Conservation (phyloP, 2,888 invertebrate genomes). For the Coecobrya sp. region DNA sequence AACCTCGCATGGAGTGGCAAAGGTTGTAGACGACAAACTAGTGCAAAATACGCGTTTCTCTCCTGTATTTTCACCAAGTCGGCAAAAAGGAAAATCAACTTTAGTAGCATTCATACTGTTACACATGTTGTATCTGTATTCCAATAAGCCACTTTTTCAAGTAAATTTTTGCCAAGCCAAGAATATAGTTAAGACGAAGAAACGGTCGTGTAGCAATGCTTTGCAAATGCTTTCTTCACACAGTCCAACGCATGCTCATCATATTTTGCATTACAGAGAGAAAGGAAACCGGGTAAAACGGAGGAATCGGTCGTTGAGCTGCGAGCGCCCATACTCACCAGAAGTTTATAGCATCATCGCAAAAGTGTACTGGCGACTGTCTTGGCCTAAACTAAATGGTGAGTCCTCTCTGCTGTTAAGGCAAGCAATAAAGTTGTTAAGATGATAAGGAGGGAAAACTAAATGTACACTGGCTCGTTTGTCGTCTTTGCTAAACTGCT, state of each 20-base stretch:
- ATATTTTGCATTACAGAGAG: constrained; percentile 66
- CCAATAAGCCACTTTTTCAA: constrained; percentile 65
- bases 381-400: not conserved
- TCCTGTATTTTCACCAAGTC: constrained; percentile 56
- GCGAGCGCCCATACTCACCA: constrained; percentile 25
- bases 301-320: constrained; percentile 45
- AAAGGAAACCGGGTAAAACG: constrained; percentile 31
- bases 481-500: constrained; percentile 39
- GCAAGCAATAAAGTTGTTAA: constrained; percentile 25
- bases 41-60: constrained; percentile 55
- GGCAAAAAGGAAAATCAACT: constrained; percentile 52
- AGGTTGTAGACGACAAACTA: not conserved
- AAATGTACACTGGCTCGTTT: not conserved
- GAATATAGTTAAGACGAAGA: not conserved
- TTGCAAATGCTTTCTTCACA: not conserved
- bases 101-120: constrained; percentile 9
- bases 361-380: constrained; percentile 22
- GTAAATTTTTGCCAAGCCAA: constrained; percentile 23
- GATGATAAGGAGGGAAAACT: constrained; percentile 26
- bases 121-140: constrained; percentile 15
- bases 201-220: not conserved
- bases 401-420: constrained; percentile 6
- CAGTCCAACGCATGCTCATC: constrained; percentile 66
- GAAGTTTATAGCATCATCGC: not conserved
- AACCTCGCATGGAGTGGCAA: constrained; percentile 19